These are phyloP conservation scores for Hydroisotoma schaefferi DNA, from an alignment of 2,888 invertebrate genomes.

Conservation along the genomic window DNA sequence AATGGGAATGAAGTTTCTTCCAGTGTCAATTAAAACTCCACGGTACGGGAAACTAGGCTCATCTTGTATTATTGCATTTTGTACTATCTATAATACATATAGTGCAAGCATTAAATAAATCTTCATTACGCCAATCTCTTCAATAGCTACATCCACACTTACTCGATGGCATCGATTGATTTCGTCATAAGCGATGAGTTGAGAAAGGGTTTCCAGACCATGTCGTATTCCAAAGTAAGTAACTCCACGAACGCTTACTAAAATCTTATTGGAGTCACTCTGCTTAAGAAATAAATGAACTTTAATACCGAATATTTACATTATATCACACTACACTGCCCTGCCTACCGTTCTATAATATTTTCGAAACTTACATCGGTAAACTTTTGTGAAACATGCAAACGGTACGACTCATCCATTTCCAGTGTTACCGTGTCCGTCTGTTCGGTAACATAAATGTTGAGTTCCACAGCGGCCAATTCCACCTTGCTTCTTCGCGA, in stretches of 20 bases:
- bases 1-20: conserved; percentile 58
- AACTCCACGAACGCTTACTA: conserved; percentile 24
- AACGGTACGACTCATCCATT: no score
- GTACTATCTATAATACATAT: conserved; percentile 55
- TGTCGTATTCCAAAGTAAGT: conserved; percentile 43
- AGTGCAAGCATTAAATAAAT: not conserved
- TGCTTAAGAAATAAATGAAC: no score
- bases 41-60: conserved; percentile 57
- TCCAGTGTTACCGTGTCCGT: no score
- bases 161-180: not conserved
- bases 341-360: not conserved
- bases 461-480: no score
- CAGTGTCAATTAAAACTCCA: conserved; percentile 59
- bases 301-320: no score
- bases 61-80: conserved; percentile 64
- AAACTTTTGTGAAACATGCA: no score
- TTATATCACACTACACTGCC: no score
- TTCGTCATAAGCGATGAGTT: conserved; percentile 24
- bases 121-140: not conserved
- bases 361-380: no score
- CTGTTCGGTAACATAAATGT: no score
- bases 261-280: conserved; percentile 1
- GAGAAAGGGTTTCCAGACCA: conserved; percentile 39
- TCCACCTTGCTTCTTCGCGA: no score
- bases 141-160: not conserved